Evolutionary conservation across 1,140 invertebrate species (phyloP).

Genomic region (Holotrichia oblita): DNA sequence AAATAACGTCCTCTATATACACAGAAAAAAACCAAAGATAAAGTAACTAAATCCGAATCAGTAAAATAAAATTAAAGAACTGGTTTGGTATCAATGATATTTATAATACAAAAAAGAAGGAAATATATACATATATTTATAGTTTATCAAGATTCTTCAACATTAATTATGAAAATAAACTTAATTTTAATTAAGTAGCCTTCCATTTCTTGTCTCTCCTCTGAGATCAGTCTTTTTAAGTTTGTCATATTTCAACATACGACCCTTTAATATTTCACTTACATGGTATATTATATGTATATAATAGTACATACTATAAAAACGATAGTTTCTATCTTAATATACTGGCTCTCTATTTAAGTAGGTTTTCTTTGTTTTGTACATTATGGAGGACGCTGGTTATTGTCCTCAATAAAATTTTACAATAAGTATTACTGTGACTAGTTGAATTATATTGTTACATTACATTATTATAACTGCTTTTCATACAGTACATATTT

Average conservation of each 20-base stretch:
- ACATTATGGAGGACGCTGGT: background rate
- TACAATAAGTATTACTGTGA: constrained; percentile 17
- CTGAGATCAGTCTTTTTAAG: constrained; percentile 16
- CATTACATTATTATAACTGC: background rate
- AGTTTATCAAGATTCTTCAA: background rate
- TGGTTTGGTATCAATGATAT: constrained; percentile 20
- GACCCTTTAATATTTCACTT: background rate
- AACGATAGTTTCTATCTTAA: background rate
- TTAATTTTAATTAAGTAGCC: background rate
- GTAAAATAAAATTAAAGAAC: background rate
- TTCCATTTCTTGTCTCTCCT: background rate
- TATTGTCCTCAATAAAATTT: background rate
- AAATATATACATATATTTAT: constrained; percentile 4
- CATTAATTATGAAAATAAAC: background rate
- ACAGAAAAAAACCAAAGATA: constrained; percentile 4
- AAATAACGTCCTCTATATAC: background rate
- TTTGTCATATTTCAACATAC: background rate
- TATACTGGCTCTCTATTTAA: constrained; percentile 11
- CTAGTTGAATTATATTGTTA: background rate
- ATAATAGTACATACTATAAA: background rate
- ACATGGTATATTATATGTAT: background rate
- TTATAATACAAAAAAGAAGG: background rate
- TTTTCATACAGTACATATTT: background rate
- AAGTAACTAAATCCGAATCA: background rate
- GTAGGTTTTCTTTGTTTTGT: background rate